Conservation (phyloP, 1,140 invertebrate genomes). For the Tetramorium alpestre region DNA sequence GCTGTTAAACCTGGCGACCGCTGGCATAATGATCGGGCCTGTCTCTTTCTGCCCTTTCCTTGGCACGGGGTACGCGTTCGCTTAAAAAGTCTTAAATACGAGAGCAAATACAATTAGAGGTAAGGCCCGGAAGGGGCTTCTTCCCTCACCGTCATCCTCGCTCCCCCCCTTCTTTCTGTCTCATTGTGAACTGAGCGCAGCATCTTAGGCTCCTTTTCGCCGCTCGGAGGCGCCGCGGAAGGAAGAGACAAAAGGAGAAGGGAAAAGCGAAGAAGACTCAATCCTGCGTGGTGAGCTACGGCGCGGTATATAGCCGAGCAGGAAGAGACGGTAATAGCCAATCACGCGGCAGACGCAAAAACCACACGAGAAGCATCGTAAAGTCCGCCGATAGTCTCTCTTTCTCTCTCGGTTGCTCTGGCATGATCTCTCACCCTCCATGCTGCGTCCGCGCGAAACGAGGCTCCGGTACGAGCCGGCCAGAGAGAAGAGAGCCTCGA, state of each 20-base stretch:
- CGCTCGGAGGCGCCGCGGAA: conserved; percentile 54
- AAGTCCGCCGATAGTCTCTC: conserved; percentile 74
- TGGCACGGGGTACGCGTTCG: conserved; percentile 20
- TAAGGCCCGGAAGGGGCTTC: conserved; percentile 72
- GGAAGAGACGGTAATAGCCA: conserved; percentile 84
- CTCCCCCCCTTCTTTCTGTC: not conserved
- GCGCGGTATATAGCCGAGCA: conserved; percentile 76
- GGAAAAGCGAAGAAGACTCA: conserved; percentile 80
- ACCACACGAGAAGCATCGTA: conserved; percentile 79
- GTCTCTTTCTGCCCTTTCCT: not conserved
- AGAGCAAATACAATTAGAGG: conserved; percentile 82
- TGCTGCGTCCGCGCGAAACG: conserved; percentile 64
- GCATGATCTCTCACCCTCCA: conserved; percentile 27
- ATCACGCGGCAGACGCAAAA: conserved; percentile 83
- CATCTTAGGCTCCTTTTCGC: conserved; percentile 20
- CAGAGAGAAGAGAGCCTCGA: conserved; percentile 33
- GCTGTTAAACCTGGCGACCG: conserved; percentile 54
- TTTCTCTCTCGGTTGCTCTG: conserved; percentile 21
- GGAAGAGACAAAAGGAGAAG: conserved; percentile 66
- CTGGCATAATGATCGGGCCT: conserved; percentile 44
- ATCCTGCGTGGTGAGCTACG: conserved; percentile 76
- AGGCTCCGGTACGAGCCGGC: conserved; percentile 33
- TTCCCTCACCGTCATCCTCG: conserved; percentile 1
- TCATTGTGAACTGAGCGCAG: conserved; percentile 26
- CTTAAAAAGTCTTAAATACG: conserved; percentile 78